Evolutionary conservation across 1,140 invertebrate genomes (phyloP).

Genomic region (Wasmannia auropunctata): DNA sequence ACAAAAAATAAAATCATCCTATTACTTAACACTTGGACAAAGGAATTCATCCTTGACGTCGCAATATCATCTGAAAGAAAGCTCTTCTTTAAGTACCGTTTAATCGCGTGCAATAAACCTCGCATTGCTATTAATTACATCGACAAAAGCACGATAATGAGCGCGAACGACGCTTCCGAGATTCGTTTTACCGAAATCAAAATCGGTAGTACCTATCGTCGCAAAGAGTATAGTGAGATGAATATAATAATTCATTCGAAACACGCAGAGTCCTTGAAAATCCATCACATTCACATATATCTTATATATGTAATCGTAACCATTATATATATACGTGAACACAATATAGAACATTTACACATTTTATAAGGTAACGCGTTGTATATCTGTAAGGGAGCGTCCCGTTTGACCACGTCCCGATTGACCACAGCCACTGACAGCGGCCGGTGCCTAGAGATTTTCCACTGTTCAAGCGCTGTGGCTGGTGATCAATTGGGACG

Average conservation of each 20-base stretch:
- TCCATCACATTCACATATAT: slow-evolving; percentile 37
- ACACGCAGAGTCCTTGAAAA: slow-evolving; percentile 54
- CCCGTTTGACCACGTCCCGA: no score
- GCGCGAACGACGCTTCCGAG: not conserved
- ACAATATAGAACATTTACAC: slow-evolving; percentile 57
- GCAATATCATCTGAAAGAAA: not conserved
- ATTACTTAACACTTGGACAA: not conserved
- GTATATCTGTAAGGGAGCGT: no score
- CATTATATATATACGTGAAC: slow-evolving; percentile 34
- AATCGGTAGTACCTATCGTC: not conserved
- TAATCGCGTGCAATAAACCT: slow-evolving; percentile 14
- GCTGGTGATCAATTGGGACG: no score
- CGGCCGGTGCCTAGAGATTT: no score
- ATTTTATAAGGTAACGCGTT: slow-evolving; percentile 50
- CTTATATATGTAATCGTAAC: slow-evolving; percentile 43
- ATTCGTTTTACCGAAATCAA: not conserved
- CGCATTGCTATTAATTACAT: slow-evolving; percentile 15
- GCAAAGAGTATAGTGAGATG: slow-evolving; percentile 17
- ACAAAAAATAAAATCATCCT: slow-evolving; percentile 1
- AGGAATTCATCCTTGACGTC: not conserved
- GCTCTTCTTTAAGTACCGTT: slow-evolving; percentile 29
- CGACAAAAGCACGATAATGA: slow-evolving; percentile 16
- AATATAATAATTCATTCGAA: slow-evolving; percentile 13
- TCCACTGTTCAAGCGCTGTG: no score
- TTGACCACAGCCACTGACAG: no score